A percentile compares a stretch with the other conserved stretches of the same genome.
phyloP scores from a whole-genome alignment of 2,113 vertebrate genomes.

The Hippocampus barbouri region DNA sequence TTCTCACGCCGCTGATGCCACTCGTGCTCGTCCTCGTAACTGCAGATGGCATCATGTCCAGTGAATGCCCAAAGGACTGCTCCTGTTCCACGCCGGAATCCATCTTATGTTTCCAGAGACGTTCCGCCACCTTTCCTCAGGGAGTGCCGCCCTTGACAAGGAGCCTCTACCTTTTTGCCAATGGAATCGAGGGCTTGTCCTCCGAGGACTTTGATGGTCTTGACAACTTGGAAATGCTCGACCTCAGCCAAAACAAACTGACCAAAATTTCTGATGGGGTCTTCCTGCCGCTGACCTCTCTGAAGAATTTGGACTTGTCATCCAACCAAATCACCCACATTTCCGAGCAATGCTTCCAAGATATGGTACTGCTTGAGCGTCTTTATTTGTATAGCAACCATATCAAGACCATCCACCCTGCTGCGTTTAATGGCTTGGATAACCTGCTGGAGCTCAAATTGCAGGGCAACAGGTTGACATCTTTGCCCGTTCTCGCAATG shows the following conservation, averaged over 20 bases:
- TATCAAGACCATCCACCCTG: constrained; percentile 81
- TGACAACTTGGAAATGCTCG: constrained; percentile 80
- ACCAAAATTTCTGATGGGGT: constrained; percentile 77
- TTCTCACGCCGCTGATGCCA: constrained; percentile 46
- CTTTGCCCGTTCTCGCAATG: constrained; percentile 76
- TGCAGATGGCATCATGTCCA: constrained; percentile 38
- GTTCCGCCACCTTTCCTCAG: constrained; percentile 69
- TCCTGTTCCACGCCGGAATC: constrained; percentile 51
- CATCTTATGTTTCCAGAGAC: constrained; percentile 69
- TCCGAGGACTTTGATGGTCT: constrained; percentile 78
- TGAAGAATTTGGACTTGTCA: constrained; percentile 90
- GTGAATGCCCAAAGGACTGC: constrained; percentile 65
- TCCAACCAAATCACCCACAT: constrained; percentile 86
- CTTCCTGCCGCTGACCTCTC: constrained; percentile 80
- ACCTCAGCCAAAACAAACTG: constrained; percentile 92
- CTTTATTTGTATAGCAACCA: constrained; percentile 89
- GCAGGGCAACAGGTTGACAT: constrained; percentile 82
- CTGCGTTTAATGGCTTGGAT: constrained; percentile 80
- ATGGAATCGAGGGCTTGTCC: constrained; percentile 78
- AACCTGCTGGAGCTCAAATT: constrained; percentile 90
- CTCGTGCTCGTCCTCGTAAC: constrained; percentile 60
- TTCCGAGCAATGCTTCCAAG: constrained; percentile 84
- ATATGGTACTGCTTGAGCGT: constrained; percentile 82
- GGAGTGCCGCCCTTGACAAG: constrained; percentile 72
- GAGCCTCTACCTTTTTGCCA: constrained; percentile 84